phyloP scores from a whole-genome alignment of 2,888 invertebrate genomes.

The Cephus pygmeus region DNA sequence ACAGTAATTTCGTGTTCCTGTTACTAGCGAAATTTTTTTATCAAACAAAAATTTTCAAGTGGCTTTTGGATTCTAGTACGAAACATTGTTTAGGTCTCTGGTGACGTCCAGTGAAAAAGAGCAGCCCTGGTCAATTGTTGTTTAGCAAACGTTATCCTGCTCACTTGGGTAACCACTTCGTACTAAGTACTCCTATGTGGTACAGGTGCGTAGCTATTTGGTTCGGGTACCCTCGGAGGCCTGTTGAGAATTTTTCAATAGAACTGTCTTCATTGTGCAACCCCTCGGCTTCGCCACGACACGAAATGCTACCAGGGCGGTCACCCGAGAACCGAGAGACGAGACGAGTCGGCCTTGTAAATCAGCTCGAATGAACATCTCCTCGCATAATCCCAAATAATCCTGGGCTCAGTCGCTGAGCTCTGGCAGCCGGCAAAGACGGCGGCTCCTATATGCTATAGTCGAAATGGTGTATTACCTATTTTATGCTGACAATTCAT shows the following conservation, averaged over 20 bases:
- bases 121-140: conserved; percentile 33
- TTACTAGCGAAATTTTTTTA: no score
- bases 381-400: conserved; percentile 58
- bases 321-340: conserved; percentile 26
- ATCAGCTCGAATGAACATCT: conserved; percentile 59
- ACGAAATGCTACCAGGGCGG: conserved; percentile 14
- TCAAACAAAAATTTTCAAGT: no score
- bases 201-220: not conserved
- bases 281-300: conserved; percentile 5
- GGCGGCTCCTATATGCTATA: conserved; percentile 2
- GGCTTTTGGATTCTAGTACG: no score
- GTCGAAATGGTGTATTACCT: not conserved
- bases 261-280: conserved; percentile 33
- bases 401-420: conserved; percentile 53
- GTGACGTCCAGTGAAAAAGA: conserved; percentile 32
- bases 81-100: no score
- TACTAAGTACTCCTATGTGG: no score
- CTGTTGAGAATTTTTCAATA: not conserved
- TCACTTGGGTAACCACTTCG: no score
- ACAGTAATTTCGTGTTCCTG: no score
- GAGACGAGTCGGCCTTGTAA: conserved; percentile 51
- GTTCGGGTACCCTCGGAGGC: not conserved
- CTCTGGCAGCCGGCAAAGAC: conserved; percentile 52
- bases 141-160: conserved; percentile 33
- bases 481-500: not conserved